These are phyloP conservation scores for Triplophysa yarkandensis DNA, from an alignment of 2,797 vertebrate genomes.

Conservation along the genomic window DNA sequence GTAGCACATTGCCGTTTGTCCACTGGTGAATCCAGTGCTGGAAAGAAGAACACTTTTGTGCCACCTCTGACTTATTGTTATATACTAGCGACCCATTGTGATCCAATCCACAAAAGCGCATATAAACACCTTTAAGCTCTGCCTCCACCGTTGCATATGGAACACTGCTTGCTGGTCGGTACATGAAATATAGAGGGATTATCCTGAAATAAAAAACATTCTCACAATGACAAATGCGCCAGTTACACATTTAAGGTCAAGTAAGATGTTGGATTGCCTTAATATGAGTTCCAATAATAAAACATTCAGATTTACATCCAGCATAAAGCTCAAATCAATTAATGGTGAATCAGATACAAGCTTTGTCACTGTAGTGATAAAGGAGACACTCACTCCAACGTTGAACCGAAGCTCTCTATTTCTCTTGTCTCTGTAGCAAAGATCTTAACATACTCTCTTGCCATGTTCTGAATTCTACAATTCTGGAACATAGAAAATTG, in stretches of 20 bases:
- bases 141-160: slow-evolving; percentile 89
- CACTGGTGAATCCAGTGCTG: slow-evolving; percentile 97
- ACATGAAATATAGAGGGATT: slow-evolving; percentile 88
- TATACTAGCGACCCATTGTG: slow-evolving; percentile 65
- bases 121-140: slow-evolving; percentile 78
- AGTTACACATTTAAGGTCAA: not conserved
- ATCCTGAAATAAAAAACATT: slow-evolving; percentile 74
- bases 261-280: not conserved
- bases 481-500: slow-evolving; percentile 69
- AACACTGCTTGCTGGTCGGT: slow-evolving; percentile 88
- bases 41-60: slow-evolving; percentile 88
- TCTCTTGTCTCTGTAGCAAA: slow-evolving; percentile 87
- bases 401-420: slow-evolving; percentile 80
- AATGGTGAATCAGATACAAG: not conserved
- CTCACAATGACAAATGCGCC: not conserved
- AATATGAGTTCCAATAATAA: not conserved
- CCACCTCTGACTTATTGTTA: slow-evolving; percentile 70
- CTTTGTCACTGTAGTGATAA: not conserved
- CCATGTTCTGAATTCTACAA: slow-evolving; percentile 93
- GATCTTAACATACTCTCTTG: slow-evolving; percentile 95
- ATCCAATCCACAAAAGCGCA: slow-evolving; percentile 79
- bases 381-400: slow-evolving; percentile 84
- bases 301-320: not conserved
- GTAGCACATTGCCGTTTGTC: slow-evolving; percentile 90
- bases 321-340: too few relatives aligned